A percentile compares a stretch with the other conserved stretches of the same genome.
Conservation (phyloP, 2,888 invertebrate species). For the Eupithecia exiguata region DNA sequence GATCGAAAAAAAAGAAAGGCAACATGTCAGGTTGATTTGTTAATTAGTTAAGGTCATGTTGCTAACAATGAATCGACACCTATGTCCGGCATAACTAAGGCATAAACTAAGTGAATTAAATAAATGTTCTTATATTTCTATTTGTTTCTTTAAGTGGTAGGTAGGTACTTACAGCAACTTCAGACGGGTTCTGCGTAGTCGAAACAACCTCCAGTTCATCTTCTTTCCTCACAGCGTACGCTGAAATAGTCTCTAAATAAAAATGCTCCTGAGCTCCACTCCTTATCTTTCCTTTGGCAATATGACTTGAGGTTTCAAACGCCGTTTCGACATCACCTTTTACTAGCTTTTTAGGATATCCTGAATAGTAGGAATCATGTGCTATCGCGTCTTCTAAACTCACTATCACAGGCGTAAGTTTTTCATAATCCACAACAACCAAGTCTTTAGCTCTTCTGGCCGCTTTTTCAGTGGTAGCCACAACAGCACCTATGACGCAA, state of each 20-base stretch:
- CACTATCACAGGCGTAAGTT: conserved; percentile 89
- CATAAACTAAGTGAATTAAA: not conserved
- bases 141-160: no score
- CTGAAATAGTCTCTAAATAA: conserved; percentile 91
- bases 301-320: conserved; percentile 86
- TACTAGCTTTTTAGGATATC: conserved; percentile 79
- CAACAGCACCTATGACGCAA: conserved; percentile 90
- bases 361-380: conserved; percentile 86
- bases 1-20: no score
- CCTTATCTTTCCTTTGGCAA: conserved; percentile 87
- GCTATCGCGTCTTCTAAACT: conserved; percentile 94
- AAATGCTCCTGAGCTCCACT: conserved; percentile 95
- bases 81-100: not conserved
- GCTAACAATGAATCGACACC: no score
- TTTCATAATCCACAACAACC: conserved; percentile 91
- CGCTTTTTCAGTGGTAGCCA: conserved; percentile 88
- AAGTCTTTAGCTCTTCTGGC: conserved; percentile 91
- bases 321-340: conserved; percentile 87
- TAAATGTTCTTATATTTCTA: no score
- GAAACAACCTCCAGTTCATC: conserved; percentile 93
- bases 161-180: conserved; percentile 83
- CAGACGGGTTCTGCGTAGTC: conserved; percentile 91
- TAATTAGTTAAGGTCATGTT: no score
- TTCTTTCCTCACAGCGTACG: conserved; percentile 87
- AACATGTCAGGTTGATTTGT: no score